Conservation (phyloP, 2,888 invertebrate genomes). For the Scaptomyza caliginosa region DNA sequence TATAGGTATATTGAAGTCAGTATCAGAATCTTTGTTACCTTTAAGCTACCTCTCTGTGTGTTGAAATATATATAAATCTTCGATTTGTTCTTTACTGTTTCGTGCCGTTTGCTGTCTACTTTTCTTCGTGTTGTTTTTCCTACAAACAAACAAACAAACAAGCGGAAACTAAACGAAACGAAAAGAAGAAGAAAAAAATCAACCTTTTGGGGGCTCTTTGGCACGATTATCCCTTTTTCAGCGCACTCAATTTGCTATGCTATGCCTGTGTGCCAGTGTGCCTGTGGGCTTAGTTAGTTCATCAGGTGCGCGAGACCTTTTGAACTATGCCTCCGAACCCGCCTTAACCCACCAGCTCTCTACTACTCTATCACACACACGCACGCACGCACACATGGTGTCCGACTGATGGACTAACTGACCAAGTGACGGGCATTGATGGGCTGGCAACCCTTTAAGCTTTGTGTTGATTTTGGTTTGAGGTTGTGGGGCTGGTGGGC, state of each 20-base stretch:
- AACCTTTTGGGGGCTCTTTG: slow-evolving; percentile 56
- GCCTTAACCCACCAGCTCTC: not conserved
- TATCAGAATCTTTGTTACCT: not conserved
- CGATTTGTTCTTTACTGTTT: slow-evolving; percentile 33
- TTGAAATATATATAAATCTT: slow-evolving; percentile 34
- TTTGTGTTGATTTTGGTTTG: not conserved
- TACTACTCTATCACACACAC: not conserved
- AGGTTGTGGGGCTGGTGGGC: not conserved
- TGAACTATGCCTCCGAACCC: slow-evolving; percentile 40
- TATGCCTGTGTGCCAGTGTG: slow-evolving; percentile 1
- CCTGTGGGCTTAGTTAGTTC: slow-evolving; percentile 39
- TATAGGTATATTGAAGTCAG: not conserved
- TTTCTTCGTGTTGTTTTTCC: slow-evolving; percentile 9
- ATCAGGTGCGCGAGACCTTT: slow-evolving; percentile 64
- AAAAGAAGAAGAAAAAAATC: no score
- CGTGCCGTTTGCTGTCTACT: not conserved
- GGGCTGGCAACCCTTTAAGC: slow-evolving; percentile 14
- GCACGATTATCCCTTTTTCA: slow-evolving; percentile 65
- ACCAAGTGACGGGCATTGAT: slow-evolving; percentile 33
- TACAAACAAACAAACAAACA: slow-evolving; percentile 7
- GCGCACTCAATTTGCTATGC: slow-evolving; percentile 64
- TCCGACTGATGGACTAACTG: slow-evolving; percentile 22
- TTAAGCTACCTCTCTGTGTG: not conserved
- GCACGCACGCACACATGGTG: not conserved
- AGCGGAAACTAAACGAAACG: slow-evolving; percentile 18